These are phyloP conservation scores for Avahi laniger DNA, from an alignment of 2,797 vertebrate species.

Conservation along the genomic window DNA sequence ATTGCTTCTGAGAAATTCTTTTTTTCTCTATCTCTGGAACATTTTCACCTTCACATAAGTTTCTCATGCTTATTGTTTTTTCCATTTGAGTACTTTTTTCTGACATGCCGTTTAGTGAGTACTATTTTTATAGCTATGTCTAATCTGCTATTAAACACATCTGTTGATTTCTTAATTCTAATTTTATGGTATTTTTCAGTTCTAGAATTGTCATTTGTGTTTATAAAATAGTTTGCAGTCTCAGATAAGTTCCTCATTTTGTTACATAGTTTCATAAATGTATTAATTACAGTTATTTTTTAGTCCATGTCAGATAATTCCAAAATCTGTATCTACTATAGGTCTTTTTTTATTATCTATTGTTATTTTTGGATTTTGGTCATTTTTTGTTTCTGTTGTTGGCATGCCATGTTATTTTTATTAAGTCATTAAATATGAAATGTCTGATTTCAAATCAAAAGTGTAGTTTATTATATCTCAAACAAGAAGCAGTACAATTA, in stretches of 20 bases:
- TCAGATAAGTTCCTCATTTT: slow-evolving; percentile 22
- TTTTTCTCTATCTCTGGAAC: neutral
- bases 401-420: slow-evolving; percentile 31
- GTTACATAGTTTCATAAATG: neutral
- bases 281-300: slow-evolving; percentile 38
- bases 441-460: no score
- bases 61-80: slow-evolving; percentile 24
- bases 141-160: slow-evolving; percentile 27
- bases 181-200: neutral
- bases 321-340: neutral
- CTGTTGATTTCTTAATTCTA: slow-evolving; percentile 27
- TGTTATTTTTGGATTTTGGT: neutral
- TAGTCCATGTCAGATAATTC: slow-evolving; percentile 9
- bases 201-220: slow-evolving; percentile 28
- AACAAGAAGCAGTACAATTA: no score
- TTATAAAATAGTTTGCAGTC: neutral
- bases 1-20: neutral
- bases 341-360: neutral
- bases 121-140: slow-evolving; percentile 16
- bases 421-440: no score
- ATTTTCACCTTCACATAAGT: neutral
- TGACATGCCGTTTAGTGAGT: neutral
- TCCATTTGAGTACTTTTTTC: slow-evolving; percentile 9
- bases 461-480: no score
- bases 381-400: slow-evolving; percentile 22